phyloP scores from a whole-genome alignment of 2,113 vertebrate genomes.

The Brachyhypopomus occidentalis region DNA sequence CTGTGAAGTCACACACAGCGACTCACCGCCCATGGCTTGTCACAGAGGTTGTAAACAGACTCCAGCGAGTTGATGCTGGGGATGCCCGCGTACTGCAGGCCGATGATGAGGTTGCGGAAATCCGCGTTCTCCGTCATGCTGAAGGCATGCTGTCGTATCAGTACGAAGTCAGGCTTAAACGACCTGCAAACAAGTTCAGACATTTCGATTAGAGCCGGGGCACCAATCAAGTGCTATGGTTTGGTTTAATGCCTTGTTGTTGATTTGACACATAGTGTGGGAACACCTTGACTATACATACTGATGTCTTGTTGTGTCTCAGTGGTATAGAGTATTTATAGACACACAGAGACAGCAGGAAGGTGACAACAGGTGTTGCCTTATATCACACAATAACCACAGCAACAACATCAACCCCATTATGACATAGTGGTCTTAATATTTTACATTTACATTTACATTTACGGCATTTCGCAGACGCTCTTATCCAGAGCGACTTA shows the following conservation, averaged over 20 bases:
- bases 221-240: neutral
- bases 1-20: neutral
- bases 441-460: no score
- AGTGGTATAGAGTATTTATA: neutral
- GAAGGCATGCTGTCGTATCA: slow-evolving; percentile 92
- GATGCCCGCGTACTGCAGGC: slow-evolving; percentile 89
- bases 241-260: neutral
- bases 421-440: neutral
- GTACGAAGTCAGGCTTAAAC: slow-evolving; percentile 92
- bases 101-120: slow-evolving; percentile 91
- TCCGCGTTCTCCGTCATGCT: slow-evolving; percentile 95
- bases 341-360: neutral
- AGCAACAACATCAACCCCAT: neutral
- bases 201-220: neutral
- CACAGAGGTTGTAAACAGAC: slow-evolving; percentile 94
- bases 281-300: neutral
- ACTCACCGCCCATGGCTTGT: slow-evolving; percentile 94
- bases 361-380: neutral
- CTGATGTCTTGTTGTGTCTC: neutral
- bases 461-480: no score
- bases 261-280: neutral
- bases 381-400: neutral
- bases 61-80: slow-evolving; percentile 89
- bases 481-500: no score
- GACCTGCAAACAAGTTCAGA: slow-evolving; percentile 72